Percentiles rank a stretch among this genome's conserved stretches.
Evolutionary conservation across 2,888 invertebrate species (phyloP).

Genomic region (Tetranychus piercei): DNA sequence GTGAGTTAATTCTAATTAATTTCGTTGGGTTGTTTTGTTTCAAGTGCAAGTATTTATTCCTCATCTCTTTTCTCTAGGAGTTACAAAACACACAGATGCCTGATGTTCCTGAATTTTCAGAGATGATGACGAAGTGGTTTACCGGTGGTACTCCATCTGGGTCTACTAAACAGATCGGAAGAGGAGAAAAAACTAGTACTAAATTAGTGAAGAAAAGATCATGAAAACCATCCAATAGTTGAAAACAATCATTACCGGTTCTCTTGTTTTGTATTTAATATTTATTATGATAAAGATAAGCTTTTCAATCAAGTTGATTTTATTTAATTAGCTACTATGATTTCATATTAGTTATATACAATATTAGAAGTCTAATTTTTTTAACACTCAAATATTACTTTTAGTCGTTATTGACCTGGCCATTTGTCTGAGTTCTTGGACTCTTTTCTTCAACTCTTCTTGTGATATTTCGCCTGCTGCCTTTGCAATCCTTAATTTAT

Average conservation of each 20-base stretch:
- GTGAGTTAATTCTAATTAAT: conserved; percentile 31
- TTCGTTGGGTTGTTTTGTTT: neutral
- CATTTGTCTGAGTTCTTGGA: neutral
- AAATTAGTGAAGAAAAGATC: neutral
- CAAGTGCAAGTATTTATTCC: neutral
- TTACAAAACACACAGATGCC: conserved; percentile 61
- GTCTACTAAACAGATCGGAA: neutral
- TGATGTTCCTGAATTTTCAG: conserved; percentile 86
- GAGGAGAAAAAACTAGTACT: neutral
- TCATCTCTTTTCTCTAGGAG: conserved; percentile 38
- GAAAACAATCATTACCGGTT: neutral
- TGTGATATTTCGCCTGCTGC: neutral
- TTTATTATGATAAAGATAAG: neutral
- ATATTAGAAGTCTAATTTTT: neutral
- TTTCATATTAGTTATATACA: too few relatives aligned
- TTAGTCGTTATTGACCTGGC: neutral
- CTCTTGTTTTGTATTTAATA: neutral
- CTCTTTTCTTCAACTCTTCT: neutral
- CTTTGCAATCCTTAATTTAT: neutral
- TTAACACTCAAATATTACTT: neutral
- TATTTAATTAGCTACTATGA: neutral
- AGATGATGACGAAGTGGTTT: conserved; percentile 51
- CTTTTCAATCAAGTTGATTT: neutral
- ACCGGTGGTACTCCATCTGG: conserved; percentile 26
- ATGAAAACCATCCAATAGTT: neutral